phyloP scores from a whole-genome alignment of 2,113 vertebrate species.

The Gambusia holbrooki region DNA sequence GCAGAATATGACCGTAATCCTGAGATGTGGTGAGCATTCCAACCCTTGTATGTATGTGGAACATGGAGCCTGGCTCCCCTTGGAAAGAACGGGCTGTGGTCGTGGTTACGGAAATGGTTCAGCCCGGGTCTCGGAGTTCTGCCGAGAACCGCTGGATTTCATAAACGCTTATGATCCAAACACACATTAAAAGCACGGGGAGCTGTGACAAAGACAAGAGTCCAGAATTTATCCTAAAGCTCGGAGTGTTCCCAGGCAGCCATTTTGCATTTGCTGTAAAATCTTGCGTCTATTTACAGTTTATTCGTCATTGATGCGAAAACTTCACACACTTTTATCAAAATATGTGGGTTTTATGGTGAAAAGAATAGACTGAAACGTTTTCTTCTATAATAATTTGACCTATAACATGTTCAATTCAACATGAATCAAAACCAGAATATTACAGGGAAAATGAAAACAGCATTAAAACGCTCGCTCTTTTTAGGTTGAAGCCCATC shows the following conservation, averaged over 20 bases:
- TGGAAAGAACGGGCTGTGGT: conserved; percentile 76
- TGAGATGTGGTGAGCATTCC: conserved; percentile 82
- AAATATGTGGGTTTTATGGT: not conserved
- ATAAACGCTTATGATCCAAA: conserved; percentile 67
- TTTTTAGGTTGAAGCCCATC: too few relatives aligned
- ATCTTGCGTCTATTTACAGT: not conserved
- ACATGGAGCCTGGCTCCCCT: conserved; percentile 67
- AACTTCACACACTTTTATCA: not conserved
- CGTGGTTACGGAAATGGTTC: conserved; percentile 77
- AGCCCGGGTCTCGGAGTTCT: conserved; percentile 67
- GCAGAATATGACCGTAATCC: conserved; percentile 67
- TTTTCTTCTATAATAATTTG: not conserved
- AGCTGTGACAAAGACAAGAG: conserved; percentile 43
- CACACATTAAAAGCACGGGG: conserved; percentile 64
- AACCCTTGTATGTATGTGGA: conserved; percentile 77
- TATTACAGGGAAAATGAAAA: not conserved
- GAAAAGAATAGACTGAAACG: not conserved
- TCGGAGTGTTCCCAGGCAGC: conserved; percentile 34
- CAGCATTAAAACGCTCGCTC: too few relatives aligned
- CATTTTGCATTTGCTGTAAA: conserved; percentile 13
- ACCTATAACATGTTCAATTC: not conserved
- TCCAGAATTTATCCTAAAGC: conserved; percentile 42
- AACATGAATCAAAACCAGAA: not conserved
- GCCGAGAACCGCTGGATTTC: conserved; percentile 64
- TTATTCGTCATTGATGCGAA: not conserved